Percentiles rank a stretch among this genome's conserved stretches.
phyloP scores from a whole-genome alignment of 2,113 vertebrate genomes.

The Lepus europaeus region DNA sequence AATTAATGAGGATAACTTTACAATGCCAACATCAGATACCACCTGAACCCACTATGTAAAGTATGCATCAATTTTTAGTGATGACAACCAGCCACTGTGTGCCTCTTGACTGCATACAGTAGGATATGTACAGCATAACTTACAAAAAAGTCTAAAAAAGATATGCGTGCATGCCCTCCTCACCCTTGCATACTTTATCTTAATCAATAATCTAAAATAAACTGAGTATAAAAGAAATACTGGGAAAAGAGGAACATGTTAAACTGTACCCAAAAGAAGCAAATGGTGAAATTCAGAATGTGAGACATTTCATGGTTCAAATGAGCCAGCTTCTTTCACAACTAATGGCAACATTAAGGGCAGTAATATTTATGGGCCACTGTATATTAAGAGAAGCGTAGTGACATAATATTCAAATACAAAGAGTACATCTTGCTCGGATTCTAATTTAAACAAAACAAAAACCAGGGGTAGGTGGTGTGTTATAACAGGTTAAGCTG shows the following conservation, averaged over 20 bases:
- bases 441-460: slow-evolving; percentile 51
- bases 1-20: not conserved
- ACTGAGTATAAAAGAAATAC: not conserved
- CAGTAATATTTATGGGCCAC: not conserved
- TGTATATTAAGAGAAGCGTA: slow-evolving; percentile 36
- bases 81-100: not conserved
- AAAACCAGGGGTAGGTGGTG: too few relatives aligned
- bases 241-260: not conserved
- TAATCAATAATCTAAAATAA: not conserved
- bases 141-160: slow-evolving; percentile 23
- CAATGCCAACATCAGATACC: not conserved
- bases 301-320: not conserved
- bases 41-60: slow-evolving; percentile 17
- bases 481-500: too few relatives aligned
- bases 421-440: not conserved
- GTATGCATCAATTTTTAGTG: not conserved
- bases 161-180: not conserved
- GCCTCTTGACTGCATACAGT: not conserved
- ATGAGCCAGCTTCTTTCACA: not conserved
- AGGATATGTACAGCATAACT: not conserved
- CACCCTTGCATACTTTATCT: not conserved
- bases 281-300: slow-evolving; percentile 3
- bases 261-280: slow-evolving; percentile 1
- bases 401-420: slow-evolving; percentile 26
- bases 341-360: not conserved